Evolutionary conservation across 2,113 vertebrate species (phyloP).

Genomic region (Trachemys scripta): DNA sequence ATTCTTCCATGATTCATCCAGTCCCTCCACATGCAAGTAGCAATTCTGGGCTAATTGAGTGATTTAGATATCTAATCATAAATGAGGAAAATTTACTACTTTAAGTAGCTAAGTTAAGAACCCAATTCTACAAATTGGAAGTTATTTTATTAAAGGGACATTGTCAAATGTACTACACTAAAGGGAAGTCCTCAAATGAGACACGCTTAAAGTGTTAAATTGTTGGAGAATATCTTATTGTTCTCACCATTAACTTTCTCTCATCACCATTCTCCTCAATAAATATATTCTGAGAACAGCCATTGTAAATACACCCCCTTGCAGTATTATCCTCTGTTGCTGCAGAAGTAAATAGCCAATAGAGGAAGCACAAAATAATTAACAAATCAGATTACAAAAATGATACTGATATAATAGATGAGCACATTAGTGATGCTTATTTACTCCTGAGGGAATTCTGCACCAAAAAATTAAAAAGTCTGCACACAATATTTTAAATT

Average conservation of each 20-base stretch:
- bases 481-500: too few species aligned
- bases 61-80: background rate
- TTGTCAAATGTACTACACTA: background rate
- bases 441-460: too few species aligned
- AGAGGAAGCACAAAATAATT: slow-evolving; percentile 62
- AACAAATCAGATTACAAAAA: background rate
- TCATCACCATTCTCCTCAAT: background rate
- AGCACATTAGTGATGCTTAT: background rate
- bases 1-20: background rate
- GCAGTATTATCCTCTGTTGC: background rate
- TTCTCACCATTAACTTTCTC: background rate
- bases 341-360: slow-evolving; percentile 49
- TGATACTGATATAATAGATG: background rate
- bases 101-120: background rate
- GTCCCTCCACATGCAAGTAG: background rate
- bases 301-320: background rate
- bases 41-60: background rate
- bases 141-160: slow-evolving; percentile 1
- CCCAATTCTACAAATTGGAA: background rate
- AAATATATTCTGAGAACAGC: background rate
- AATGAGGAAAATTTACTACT: background rate
- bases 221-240: background rate
- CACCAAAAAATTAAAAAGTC: too few species aligned
- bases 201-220: background rate
- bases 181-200: background rate